phyloP scores from a whole-genome alignment of 35 echinoderm and acorn worm genomes.

The Eucidaris tribuloides region DNA sequence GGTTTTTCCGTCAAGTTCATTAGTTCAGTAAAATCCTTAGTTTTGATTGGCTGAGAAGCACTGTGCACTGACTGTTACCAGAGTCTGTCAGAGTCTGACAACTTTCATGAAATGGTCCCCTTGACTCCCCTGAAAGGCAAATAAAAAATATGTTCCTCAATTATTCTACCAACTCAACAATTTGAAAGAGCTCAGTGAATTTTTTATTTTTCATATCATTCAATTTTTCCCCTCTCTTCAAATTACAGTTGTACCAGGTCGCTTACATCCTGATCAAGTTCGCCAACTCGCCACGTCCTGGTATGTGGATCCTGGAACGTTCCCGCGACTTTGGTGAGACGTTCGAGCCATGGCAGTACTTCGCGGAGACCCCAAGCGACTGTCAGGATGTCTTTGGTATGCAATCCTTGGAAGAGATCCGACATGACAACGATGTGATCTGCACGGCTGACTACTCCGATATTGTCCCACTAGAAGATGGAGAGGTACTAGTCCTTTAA shows the following conservation, averaged over 20 bases:
- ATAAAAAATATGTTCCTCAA: no score
- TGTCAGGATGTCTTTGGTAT: constrained; percentile 78
- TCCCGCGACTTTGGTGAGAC: constrained; percentile 83
- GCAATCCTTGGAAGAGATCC: constrained; percentile 62
- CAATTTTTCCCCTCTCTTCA: not conserved
- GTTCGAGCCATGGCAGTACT: constrained; percentile 95
- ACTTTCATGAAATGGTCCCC: no score
- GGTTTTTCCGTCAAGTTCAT: no score
- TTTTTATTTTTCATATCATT: no score
- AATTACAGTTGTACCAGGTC: constrained; percentile 80
- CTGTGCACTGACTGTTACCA: no score
- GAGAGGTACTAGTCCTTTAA: constrained; percentile 74
- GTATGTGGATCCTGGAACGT: constrained; percentile 82
- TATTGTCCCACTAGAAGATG: constrained; percentile 97
- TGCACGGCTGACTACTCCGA: constrained; percentile 93
- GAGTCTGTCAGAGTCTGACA: no score
- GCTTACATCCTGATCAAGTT: constrained; percentile 96
- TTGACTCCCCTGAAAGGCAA: no score
- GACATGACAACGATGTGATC: constrained; percentile 80
- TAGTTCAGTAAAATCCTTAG: no score
- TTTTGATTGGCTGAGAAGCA: no score
- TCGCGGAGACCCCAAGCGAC: constrained; percentile 76
- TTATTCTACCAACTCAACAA: no score
- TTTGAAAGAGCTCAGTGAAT: no score
- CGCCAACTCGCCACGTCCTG: constrained; percentile 91